Evolutionary conservation across 2,797 vertebrate species (phyloP), one percentile per base, ranked within the genome.

Genomic region (Leptodactylus fallax): DNA sequence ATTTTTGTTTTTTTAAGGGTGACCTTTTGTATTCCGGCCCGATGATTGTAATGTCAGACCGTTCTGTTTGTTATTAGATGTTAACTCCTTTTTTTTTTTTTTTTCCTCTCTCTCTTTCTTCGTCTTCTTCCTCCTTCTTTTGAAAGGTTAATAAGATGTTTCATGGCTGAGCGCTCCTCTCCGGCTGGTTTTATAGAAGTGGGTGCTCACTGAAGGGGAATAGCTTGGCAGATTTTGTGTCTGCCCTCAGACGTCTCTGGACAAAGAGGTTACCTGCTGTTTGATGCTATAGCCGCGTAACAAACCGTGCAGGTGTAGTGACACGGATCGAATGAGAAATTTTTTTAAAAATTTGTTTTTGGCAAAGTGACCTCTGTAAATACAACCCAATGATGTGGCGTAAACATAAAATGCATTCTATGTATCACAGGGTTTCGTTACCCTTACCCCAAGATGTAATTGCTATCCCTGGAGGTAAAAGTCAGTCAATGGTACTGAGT

Each of bases 401-500:
- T 27, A 72, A 47, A 72, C n/a, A 49, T 16, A 74, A 0, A n/a
- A 84, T 91, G 85, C 89, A 92, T 79, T 93, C n/a, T n/a, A n/a
- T n/a, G n/a, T n/a, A n/a, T n/a, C n/a, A n/a, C n/a, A n/a, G n/a
- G n/a, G n/a, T n/a, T n/a, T 58, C 21, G 91, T 92, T 91, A 78
- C 92, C 90, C 86, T 88, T 91, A 92, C 93, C 92, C 92, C 91
- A 91, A 93, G 92, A 94, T 92, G 92, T 93, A 93, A 95, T 96
- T 95, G 94, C 95, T 92, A 92, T 93, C 92, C 93, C 92, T 89
- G 0, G 91, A 94, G 92, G 92, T 95, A 92, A 94, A 95, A 95
- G 93, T 90, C 85, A 91, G 90, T 94, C 92, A 93, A 90, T 94
- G 92, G 92, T 93, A 94, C 94, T 95, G 93, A 95, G 94, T 95